Base-by-base conservation (phyloP, 1,140 invertebrate species). In the Glomeris maerens region DNA sequence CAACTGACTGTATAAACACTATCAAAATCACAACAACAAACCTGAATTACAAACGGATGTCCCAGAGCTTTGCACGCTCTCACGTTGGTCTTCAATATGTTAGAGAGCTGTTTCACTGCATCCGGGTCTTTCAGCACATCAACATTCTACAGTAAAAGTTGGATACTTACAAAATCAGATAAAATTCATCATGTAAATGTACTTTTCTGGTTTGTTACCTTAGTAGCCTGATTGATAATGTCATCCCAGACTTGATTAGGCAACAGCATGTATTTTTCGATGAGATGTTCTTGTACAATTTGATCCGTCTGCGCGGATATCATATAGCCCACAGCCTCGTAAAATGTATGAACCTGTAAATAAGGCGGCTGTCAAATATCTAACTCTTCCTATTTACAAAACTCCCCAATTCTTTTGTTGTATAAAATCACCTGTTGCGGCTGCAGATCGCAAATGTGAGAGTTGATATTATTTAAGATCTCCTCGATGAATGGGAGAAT, bases 191-290 rank as follows among this genome's bases (percentile, higher is more conserved):
- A n/a, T 2, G 23, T 14, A 5, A 29, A 25, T 23, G 28, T 52
- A 53, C 47, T 21, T 48, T 21, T 25, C 38, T 25, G 38, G 41
- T 27, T 23, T 29, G 40, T 60, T 59, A 77, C 74, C 63, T 86
- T 85, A 40, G 89, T 87, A 52, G 93, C 95, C 68, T 95, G 86
- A 61, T 83, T 85, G 57, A 99, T 98, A 42, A 98, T 94, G 58
- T 96, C 91, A 72, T 98, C 94, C 96, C 96, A 99, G 21, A 93
- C 91, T 74, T 94, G 85, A 74, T 99, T 99, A 5, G 96, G 96
- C 46, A 98, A 74, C 57, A 80, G 68, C 93, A 99, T 98, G 59
- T 98, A 96, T 57, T 93, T 89, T 62, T 97, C 92, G 62, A 99
- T 97, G 10, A 98, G 72, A 45, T 81, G 78, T 64, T 96, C 90